These are phyloP conservation scores for Oncorhynchus nerka DNA, from an alignment of 2,113 vertebrate species.

Conservation along the genomic window DNA sequence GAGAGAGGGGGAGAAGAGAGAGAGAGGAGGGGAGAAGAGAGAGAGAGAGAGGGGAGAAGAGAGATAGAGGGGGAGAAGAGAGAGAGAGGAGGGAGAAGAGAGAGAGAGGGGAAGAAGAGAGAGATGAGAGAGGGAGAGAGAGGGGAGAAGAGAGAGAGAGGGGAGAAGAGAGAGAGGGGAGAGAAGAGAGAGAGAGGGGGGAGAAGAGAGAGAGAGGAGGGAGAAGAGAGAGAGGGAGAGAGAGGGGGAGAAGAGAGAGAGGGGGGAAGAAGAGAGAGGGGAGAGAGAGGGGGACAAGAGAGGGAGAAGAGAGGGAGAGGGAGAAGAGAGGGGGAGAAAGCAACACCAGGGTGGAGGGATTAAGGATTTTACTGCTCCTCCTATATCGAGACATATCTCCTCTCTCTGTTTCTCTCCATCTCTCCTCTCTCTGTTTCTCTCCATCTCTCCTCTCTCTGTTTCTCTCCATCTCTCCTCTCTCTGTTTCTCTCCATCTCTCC, in stretches of 20 bases:
- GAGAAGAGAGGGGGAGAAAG: conserved; percentile 30
- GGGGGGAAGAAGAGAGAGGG: conserved; percentile 19
- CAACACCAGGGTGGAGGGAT: conserved; percentile 56
- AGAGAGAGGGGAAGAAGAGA: no score
- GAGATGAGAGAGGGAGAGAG: no score
- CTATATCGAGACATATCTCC: conserved; percentile 60
- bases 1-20: neutral
- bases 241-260: conserved; percentile 12
- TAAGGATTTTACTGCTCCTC: conserved; percentile 55
- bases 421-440: no score
- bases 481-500: conserved; percentile 64
- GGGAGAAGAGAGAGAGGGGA: rapidly evolving
- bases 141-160: rapidly evolving
- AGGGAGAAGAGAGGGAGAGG: neutral
- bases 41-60: conserved; percentile 32
- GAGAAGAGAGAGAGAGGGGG: no score
- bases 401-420: conserved; percentile 67
- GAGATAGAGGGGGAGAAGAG: rapidly evolving
- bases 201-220: rapidly evolving
- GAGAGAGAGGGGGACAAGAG: neutral
- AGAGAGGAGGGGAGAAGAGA: neutral
- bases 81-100: no score
- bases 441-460: conserved; percentile 48
- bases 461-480: conserved; percentile 50
- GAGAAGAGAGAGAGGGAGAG: no score